Conservation (phyloP, 2,113 vertebrate genomes). For the Muntiacus reevesi region DNA sequence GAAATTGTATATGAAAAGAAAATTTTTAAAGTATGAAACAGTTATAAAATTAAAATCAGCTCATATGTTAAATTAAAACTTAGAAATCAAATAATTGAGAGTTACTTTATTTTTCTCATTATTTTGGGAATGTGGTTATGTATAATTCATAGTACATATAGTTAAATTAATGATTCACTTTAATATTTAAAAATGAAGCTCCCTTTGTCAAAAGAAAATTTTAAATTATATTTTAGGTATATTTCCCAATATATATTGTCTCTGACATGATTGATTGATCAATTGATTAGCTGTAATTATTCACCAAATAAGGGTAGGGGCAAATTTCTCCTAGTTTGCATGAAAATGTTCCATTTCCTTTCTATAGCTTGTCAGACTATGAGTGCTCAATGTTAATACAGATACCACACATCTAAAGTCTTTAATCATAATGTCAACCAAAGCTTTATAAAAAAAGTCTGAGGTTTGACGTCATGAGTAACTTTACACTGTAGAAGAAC, state of each 20-base stretch:
- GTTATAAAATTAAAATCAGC: neutral
- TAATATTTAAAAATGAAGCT: neutral
- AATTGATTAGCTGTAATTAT: constrained; percentile 29
- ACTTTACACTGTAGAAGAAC: neutral
- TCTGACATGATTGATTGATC: accelerated
- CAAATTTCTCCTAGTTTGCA: neutral
- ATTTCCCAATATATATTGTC: neutral
- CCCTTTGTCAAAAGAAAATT: neutral
- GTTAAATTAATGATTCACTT: constrained; percentile 41
- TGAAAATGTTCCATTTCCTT: constrained; percentile 54
- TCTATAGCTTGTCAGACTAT: neutral
- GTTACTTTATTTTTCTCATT: neutral
- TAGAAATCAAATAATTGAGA: neutral
- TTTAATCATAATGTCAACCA: constrained; percentile 70
- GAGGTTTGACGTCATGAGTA: neutral
- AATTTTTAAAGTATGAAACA: neutral
- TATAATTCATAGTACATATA: neutral
- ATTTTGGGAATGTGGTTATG: neutral
- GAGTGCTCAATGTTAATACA: constrained; percentile 29
- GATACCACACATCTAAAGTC: constrained; percentile 56
- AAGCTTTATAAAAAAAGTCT: constrained; percentile 28
- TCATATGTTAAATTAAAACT: neutral
- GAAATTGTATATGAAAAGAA: neutral
- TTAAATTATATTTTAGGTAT: constrained; percentile 19
- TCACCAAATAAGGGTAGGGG: constrained; percentile 17